A percentile compares a stretch with the other conserved stretches of the same genome.
Evolutionary conservation across 2,113 vertebrate genomes (phyloP).

Genomic region (Rhinoderma darwinii): DNA sequence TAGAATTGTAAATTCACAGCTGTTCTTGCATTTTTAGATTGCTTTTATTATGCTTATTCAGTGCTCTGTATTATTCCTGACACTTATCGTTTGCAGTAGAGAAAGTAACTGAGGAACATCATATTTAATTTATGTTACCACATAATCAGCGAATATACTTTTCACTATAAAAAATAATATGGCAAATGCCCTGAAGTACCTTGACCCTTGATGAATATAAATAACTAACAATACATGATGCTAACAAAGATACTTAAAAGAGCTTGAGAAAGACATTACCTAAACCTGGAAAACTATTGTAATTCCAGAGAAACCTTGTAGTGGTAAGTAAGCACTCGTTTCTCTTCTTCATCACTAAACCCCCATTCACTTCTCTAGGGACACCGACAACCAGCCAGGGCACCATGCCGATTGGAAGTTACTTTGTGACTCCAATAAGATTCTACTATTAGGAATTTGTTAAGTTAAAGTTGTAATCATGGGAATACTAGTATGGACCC

Average conservation of each 20-base stretch:
- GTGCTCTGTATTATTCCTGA: slow-evolving; percentile 20
- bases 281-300: background rate
- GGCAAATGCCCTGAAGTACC: background rate
- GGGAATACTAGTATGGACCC: too few relatives aligned
- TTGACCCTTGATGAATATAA: background rate
- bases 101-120: slow-evolving; percentile 4
- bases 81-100: background rate
- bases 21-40: slow-evolving; percentile 30
- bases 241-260: background rate
- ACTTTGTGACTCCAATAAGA: too few relatives aligned
- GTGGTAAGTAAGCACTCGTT: too few relatives aligned
- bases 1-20: slow-evolving; percentile 23
- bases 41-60: slow-evolving; percentile 1
- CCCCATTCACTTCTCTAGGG: too few relatives aligned
- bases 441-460: too few relatives aligned
- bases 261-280: background rate
- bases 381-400: too few relatives aligned
- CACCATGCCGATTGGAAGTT: too few relatives aligned
- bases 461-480: too few relatives aligned
- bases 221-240: background rate
- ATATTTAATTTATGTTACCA: background rate
- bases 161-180: background rate
- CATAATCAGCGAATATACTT: slow-evolving; percentile 4
- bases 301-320: background rate
- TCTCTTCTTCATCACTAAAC: too few relatives aligned